phyloP scores from a whole-genome alignment of 2,113 vertebrate genomes.

The Chiloscyllium plagiosum region DNA sequence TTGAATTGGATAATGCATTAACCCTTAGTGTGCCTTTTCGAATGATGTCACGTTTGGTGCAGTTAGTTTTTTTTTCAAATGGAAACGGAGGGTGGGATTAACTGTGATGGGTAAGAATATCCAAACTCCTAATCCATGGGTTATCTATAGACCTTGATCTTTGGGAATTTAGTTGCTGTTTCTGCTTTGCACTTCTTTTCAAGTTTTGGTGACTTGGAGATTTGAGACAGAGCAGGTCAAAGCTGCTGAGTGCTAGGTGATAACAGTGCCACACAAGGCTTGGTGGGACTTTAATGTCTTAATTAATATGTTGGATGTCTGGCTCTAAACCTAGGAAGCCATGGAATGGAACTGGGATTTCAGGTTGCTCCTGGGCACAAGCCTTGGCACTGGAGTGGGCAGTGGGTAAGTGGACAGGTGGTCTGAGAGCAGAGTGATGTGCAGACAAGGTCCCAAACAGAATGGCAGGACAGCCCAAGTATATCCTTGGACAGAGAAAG shows the following conservation, averaged over 20 bases:
- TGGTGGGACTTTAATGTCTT: not conserved
- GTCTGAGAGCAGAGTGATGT: not conserved
- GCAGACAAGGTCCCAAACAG: not conserved
- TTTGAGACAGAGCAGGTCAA: not conserved
- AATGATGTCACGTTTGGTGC: not conserved
- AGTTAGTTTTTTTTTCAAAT: too few relatives aligned
- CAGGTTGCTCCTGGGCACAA: not conserved
- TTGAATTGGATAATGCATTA: not conserved
- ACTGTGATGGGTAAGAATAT: too few relatives aligned
- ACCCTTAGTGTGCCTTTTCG: not conserved
- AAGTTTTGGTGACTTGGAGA: not conserved
- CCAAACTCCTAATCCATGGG: not conserved
- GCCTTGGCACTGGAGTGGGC: not conserved
- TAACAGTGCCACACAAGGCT: not conserved
- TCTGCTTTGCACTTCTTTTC: not conserved
- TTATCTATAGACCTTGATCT: not conserved
- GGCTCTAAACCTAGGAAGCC: not conserved
- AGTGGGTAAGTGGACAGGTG: too few relatives aligned
- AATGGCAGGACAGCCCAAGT: not conserved
- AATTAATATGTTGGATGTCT: not conserved
- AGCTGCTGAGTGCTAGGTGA: not conserved
- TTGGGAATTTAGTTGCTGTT: not conserved
- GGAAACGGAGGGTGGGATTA: not conserved
- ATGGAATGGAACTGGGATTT: not conserved
- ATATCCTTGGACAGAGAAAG: not conserved